A percentile compares a stretch with the other conserved stretches of the same genome.
phyloP scores from a whole-genome alignment of 2,113 vertebrate genomes.

The Falco punctatus region DNA sequence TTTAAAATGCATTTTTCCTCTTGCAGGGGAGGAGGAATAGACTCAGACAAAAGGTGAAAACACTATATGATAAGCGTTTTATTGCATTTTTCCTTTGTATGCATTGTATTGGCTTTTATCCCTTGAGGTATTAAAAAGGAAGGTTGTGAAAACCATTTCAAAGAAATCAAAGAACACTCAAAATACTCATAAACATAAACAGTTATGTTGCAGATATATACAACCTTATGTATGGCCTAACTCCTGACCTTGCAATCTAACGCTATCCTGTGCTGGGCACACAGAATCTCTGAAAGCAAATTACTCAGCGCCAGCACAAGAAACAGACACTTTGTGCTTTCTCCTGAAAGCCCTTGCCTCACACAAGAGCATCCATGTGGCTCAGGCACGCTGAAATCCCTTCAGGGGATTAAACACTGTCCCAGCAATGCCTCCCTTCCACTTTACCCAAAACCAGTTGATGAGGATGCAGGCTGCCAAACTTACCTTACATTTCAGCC shows the following conservation, averaged over 20 bases:
- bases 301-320: neutral
- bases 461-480: neutral
- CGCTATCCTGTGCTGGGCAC: neutral
- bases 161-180: neutral
- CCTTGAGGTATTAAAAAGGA: neutral
- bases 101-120: neutral
- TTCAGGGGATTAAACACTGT: neutral
- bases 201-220: neutral
- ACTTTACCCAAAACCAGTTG: neutral
- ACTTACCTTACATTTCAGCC: neutral
- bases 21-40: neutral
- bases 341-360: neutral
- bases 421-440: neutral
- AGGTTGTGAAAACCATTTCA: neutral
- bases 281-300: neutral
- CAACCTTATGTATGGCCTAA: neutral
- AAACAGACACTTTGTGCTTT: rapidly evolving
- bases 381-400: neutral
- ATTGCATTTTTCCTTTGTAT: neutral
- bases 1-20: neutral
- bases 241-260: neutral
- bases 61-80: neutral
- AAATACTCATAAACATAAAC: neutral
- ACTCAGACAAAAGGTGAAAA: neutral
- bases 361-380: neutral